phyloP scores from a whole-genome alignment of 1,140 invertebrate species.

The Thalassaphorura encarpata region DNA sequence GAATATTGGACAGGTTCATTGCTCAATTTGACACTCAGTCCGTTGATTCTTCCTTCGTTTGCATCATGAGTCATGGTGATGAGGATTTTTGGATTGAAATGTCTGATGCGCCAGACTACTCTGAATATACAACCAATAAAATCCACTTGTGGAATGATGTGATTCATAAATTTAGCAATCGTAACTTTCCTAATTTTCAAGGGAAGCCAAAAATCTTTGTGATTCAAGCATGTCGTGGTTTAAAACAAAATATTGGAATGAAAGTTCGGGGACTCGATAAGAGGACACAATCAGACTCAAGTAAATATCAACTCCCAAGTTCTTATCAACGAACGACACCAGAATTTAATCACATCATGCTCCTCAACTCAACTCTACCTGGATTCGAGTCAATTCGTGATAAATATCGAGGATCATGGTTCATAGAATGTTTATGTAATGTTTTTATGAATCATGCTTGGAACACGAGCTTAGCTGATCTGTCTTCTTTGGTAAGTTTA shows the following conservation, averaged over 20 bases:
- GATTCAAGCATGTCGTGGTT: neutral
- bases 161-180: neutral
- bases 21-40: neutral
- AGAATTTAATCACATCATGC: neutral
- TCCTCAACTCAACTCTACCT: neutral
- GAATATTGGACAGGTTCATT: neutral
- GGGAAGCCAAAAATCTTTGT: neutral
- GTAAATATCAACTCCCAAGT: neutral
- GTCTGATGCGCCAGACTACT: neutral
- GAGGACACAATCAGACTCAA: neutral
- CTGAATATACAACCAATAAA: neutral
- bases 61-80: neutral
- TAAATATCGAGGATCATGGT: neutral
- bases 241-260: neutral
- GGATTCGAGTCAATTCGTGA: slow-evolving; percentile 1
- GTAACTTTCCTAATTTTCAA: neutral
- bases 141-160: neutral
- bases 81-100: neutral
- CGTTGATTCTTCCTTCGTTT: neutral
- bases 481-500: neutral
- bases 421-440: slow-evolving; percentile 1
- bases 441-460: neutral
- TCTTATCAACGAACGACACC: neutral
- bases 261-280: neutral
- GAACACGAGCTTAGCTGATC: neutral